Evolutionary conservation across 2,113 vertebrate species (phyloP).

Genomic region (Donacobius atricapilla): DNA sequence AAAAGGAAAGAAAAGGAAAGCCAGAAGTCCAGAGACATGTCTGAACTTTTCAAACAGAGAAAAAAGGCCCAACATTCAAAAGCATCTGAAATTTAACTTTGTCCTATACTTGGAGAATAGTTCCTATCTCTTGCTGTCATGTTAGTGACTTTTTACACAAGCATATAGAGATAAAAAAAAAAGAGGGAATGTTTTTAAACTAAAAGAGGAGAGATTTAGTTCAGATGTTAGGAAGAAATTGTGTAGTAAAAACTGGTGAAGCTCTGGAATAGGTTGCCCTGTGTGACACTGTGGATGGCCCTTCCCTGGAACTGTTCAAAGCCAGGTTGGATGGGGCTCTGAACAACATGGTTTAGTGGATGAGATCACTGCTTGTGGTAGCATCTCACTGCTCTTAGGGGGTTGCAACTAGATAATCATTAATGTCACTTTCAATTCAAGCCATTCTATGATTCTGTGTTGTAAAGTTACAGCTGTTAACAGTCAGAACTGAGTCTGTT

Average conservation of each 20-base stretch:
- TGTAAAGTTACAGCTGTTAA: not conserved
- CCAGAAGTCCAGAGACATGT: not conserved
- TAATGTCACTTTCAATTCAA: not conserved
- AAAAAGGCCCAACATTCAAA: not conserved
- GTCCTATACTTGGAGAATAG: not conserved
- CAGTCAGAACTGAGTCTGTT: not conserved
- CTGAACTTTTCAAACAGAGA: not conserved
- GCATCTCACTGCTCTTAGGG: not conserved
- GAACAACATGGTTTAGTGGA: not conserved
- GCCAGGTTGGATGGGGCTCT: not conserved
- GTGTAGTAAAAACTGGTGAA: not conserved
- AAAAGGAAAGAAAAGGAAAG: accelerated
- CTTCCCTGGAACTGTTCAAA: not conserved
- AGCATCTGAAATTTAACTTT: not conserved
- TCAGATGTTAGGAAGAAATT: not conserved
- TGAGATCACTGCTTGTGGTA: not conserved
- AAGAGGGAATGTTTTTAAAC: not conserved
- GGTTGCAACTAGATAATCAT: not conserved
- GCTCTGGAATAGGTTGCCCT: not conserved
- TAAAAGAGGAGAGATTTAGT: not conserved
- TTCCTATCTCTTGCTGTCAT: not conserved
- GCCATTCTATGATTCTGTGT: not conserved
- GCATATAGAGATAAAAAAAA: not conserved
- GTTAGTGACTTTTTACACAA: not conserved
- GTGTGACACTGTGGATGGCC: not conserved